phyloP scores from a whole-genome alignment of 2,797 vertebrate genomes.

The Lophotriccus pileatus region DNA sequence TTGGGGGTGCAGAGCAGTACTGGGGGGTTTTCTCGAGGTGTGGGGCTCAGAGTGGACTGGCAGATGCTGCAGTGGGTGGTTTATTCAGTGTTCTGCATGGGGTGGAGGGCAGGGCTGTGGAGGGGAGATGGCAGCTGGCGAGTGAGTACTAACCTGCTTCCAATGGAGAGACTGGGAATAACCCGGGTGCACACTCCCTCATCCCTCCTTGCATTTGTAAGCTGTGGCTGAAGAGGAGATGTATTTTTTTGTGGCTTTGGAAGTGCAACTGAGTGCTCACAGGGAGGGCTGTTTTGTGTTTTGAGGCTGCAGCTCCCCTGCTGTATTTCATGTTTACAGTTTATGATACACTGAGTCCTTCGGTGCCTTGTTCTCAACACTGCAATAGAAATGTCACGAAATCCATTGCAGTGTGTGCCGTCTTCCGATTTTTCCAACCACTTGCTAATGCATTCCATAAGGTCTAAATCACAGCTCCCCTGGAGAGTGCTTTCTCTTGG shows the following conservation, averaged over 20 bases:
- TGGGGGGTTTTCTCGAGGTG: accelerated
- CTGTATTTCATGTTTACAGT: constrained; percentile 29
- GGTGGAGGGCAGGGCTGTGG: not conserved
- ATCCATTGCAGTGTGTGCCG: not conserved
- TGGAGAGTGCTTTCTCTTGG: not conserved
- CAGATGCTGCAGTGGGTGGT: not conserved
- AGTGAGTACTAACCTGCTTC: not conserved
- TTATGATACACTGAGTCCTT: not conserved
- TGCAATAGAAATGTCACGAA: constrained; percentile 34
- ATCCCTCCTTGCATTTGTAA: not conserved
- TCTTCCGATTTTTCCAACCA: not conserved
- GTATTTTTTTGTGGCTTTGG: not conserved
- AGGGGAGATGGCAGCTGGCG: not conserved
- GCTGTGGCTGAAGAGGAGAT: not conserved
- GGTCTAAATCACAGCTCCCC: not conserved
- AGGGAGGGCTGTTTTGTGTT: constrained; percentile 18
- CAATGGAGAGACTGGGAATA: not conserved
- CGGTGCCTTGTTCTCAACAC: not conserved
- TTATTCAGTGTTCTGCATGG: not conserved
- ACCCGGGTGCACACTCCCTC: not conserved
- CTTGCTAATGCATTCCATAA: constrained; percentile 4
- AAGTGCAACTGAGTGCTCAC: not conserved
- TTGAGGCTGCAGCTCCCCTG: constrained; percentile 33
- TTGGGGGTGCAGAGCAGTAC: not conserved
- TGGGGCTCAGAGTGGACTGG: not conserved